A percentile compares a stretch with the other conserved stretches of the same genome.
Conservation (phyloP, 2,888 invertebrate genomes). For the Ethmia dodecea region DNA sequence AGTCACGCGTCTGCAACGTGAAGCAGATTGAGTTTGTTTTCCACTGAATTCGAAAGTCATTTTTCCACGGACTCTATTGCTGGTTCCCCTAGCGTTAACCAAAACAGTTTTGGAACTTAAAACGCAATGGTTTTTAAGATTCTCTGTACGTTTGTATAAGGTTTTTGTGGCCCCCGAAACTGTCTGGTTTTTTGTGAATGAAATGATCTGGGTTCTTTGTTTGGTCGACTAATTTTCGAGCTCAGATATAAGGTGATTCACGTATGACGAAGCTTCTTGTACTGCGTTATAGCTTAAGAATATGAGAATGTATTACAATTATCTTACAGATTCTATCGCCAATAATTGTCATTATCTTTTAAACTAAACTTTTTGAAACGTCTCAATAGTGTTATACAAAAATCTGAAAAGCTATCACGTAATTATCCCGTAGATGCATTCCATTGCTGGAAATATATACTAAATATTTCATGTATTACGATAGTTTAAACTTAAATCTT, state of each 20-base stretch:
- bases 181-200: constrained; percentile 46
- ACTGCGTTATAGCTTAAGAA: constrained; percentile 2
- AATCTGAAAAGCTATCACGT: too few relatives aligned
- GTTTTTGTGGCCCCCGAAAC: constrained; percentile 33
- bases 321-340: too few relatives aligned
- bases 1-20: constrained; percentile 34
- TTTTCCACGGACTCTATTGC: not conserved
- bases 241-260: constrained; percentile 50
- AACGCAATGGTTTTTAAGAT: not conserved
- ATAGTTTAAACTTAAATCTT: too few relatives aligned
- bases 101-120: not conserved
- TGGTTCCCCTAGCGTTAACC: not conserved
- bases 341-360: too few relatives aligned
- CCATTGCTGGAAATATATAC: too few relatives aligned
- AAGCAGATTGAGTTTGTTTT: constrained; percentile 18
- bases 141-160: not conserved
- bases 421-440: too few relatives aligned
- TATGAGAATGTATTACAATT: too few relatives aligned
- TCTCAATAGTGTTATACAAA: too few relatives aligned
- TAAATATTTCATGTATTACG: too few relatives aligned
- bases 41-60: not conserved
- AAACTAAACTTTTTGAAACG: too few relatives aligned
- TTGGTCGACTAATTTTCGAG: constrained; percentile 30
- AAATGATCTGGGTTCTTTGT: constrained; percentile 36
- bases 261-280: constrained; percentile 24